Base-by-base conservation (phyloP, 2,113 vertebrate species). In the Myocastor coypus region DNA sequence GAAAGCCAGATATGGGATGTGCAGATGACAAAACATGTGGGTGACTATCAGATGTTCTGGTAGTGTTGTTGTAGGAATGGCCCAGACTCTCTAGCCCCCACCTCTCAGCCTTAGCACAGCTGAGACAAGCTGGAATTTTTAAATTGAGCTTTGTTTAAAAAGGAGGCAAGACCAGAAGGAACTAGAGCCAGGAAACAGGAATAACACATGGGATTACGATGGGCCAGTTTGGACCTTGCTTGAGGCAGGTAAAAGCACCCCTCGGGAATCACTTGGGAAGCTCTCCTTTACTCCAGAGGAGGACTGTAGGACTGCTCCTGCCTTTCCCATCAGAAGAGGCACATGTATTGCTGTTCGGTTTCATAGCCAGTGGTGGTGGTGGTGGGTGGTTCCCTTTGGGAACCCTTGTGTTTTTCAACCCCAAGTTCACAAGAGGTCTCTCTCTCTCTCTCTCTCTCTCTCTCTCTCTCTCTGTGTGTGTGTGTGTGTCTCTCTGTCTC, bases 331-430 rank as follows among this genome's bases (percentile, higher is more conserved):
- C 16, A 16, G n/a, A 73, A 75, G 22, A 88, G 78, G 28, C 26
- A 17, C 73, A 19, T 0, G 0, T 63, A 59, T 9, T 77, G 32
- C 50, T 40, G 32, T 63, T 94, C 85, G 80, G 34, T 12, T 75
- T 94, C 77, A 32, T 14, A 92, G 85, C 30, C 57, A 61, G 50
- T 71, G 69, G 91, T n/a, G n/a, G n/a, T n/a, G n/a, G n/a, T n/a
- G n/a, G 32, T 80, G 84, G 50, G 46, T 52, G 66, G 17, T 78
- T 50, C 42, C 66, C 52, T 81, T 52, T 50, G 32, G 78, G 87
- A 88, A 37, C 32, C 46, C 24, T 92, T 73, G 46, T 80, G 40
- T 89, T 86, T 94, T n/a, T 83, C 40, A 89, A 89, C 40, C 69
- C 57, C 57, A 73, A 55, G 40, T 78, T 89, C 40, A n/a, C 37